Conservation (phyloP, 2,797 vertebrate genomes). For the Sarcoramphus papa region DNA sequence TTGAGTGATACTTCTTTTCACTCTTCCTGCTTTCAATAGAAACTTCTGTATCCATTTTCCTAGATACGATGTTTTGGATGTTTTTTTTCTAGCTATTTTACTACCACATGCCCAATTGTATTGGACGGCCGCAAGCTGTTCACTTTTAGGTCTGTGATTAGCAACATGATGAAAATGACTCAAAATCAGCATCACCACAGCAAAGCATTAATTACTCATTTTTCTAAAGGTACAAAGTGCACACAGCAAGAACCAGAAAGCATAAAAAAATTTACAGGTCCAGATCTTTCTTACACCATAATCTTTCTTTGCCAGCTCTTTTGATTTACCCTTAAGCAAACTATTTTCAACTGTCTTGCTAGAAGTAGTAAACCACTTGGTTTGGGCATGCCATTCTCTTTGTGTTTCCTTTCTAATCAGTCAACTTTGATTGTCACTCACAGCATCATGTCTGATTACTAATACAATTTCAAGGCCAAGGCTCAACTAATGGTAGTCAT, state of each 20-base stretch:
- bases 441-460: background rate
- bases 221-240: background rate
- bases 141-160: background rate
- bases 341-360: background rate
- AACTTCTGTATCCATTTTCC: background rate
- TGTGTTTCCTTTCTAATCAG: background rate
- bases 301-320: background rate
- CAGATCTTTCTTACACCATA: background rate
- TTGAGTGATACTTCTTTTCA: background rate
- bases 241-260: background rate
- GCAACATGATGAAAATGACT: background rate
- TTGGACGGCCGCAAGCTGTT: background rate
- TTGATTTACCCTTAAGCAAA: background rate
- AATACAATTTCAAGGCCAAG: background rate
- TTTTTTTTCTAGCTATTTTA: background rate
- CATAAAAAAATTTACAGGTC: background rate
- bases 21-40: background rate
- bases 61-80: background rate
- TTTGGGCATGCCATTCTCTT: background rate
- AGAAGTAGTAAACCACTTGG: background rate
- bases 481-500: background rate
- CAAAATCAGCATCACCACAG: background rate
- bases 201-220: background rate
- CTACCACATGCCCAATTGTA: too few relatives aligned
- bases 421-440: background rate